Base-by-base conservation (phyloP, 2,888 invertebrate species). In the Thumatha senex region DNA sequence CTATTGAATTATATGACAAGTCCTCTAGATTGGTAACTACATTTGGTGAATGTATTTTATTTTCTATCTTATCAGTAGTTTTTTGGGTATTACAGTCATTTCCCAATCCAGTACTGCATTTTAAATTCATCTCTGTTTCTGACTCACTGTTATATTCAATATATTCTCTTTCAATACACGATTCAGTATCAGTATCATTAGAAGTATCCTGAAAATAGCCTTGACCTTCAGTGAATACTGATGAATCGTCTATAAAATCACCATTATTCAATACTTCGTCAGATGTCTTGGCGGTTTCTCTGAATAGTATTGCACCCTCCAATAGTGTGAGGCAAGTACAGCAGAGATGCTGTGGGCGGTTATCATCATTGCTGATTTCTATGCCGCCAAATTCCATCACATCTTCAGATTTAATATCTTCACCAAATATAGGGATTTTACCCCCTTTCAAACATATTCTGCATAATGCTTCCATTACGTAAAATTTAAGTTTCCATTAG, bases 381-480 rank as follows among this genome's bases (percentile, higher is more conserved):
- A 73, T 58, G 0, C 48, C 56, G 36, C 66, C 66, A 40, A 67
- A 65, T 8, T 59, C 54, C 1, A 45, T 42, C 2, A 74, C 50
- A 10, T 64, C 48, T 5, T 42, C 15, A 2, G 70, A 62, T 41
- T 72, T 60, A 46, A 64, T 52, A 4, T 67, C 54, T 4, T 40
- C 24, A 1, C 64, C 71, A 18, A 64, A 72, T 48, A 74, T 74
- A 8, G 66, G 63, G 42, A 68, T 69, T n/a, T 61, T 58, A 10
- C 68, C 74, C 8, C 53, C 43, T 15, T 66, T 60, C 12, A 74
- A 61, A 57, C 74, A 74, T 24, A 71, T 53, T 52, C 73, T 56
- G 39, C 73, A 72, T 36, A 38, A 63, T 47, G 54, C 54, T 13
- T 9, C n/a, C n/a, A n/a, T n/a, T n/a, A n/a, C n/a, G n/a, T n/a